Percentiles rank a stretch among this genome's conserved stretches.
Conservation (phyloP, 1,140 invertebrate genomes). For the Teleopsis dalmanni region DNA sequence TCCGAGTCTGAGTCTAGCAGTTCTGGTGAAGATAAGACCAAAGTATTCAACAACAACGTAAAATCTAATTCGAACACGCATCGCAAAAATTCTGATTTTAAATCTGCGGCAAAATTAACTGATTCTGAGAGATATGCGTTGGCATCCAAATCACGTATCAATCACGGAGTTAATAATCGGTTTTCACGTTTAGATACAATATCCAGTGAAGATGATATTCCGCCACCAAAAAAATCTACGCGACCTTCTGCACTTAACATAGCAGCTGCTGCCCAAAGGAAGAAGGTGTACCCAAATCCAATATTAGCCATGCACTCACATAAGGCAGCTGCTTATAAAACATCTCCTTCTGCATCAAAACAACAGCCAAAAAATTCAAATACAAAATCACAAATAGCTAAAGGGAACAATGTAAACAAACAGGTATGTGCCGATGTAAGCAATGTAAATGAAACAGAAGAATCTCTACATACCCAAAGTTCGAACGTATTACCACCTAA, state of each 20-base stretch:
- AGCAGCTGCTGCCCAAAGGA: constrained; percentile 4
- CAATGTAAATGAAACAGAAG: background rate
- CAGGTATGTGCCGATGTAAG: background rate
- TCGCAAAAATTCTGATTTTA: constrained; percentile 38
- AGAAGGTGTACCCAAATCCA: background rate
- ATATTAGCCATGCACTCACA: background rate
- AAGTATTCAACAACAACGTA: constrained; percentile 22
- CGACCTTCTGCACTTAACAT: constrained; percentile 23
- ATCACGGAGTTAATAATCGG: background rate
- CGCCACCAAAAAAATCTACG: constrained; percentile 41
- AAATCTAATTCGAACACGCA: constrained; percentile 40
- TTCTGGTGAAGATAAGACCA: constrained; percentile 44
- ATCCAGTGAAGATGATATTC: constrained; percentile 38
- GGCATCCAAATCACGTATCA: constrained; percentile 3
- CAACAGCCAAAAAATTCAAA: background rate
- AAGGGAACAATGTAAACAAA: background rate
- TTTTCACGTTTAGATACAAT: constrained; percentile 16
- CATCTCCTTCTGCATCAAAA: background rate
- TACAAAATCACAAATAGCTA: background rate
- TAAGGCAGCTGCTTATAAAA: background rate
- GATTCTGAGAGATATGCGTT: background rate
- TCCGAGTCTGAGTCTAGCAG: constrained; percentile 65
- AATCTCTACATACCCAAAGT: too few species aligned
- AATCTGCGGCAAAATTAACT: constrained; percentile 21
- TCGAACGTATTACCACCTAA: background rate